Percentiles rank a stretch among this genome's conserved stretches.
phyloP scores from a whole-genome alignment of 1,140 invertebrate species.

The Amyelois transitella region DNA sequence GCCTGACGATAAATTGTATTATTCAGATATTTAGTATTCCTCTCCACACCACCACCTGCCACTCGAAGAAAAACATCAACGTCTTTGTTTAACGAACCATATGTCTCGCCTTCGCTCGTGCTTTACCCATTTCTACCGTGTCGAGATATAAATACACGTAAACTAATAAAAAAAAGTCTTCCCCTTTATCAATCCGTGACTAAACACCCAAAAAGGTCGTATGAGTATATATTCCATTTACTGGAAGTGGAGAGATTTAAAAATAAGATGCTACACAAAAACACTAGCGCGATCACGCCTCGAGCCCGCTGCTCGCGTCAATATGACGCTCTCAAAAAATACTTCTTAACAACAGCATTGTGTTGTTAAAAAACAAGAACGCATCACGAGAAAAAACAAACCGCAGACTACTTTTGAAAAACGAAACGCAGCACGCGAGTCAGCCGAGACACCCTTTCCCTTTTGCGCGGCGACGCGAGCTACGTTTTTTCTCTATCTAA shows the following conservation, averaged over 20 bases:
- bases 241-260: conserved; percentile 48
- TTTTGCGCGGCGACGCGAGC: conserved; percentile 63
- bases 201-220: conserved; percentile 52
- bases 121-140: conserved; percentile 19
- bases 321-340: conserved; percentile 69
- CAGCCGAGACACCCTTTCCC: conserved; percentile 68
- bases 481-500: conserved; percentile 62
- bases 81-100: conserved; percentile 43
- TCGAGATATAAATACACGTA: conserved; percentile 26
- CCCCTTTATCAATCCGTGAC: conserved; percentile 53
- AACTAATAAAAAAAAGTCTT: conserved; percentile 31
- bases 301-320: conserved; percentile 45
- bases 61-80: conserved; percentile 16
- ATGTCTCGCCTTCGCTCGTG: conserved; percentile 35
- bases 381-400: conserved; percentile 63
- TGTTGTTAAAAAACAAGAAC: conserved; percentile 71
- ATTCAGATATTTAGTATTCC: too few relatives aligned
- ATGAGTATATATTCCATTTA: conserved; percentile 42
- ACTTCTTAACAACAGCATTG: conserved; percentile 63
- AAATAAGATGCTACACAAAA: conserved; percentile 50
- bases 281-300: conserved; percentile 40
- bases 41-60: conserved; percentile 29
- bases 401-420: conserved; percentile 66
- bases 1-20: too few relatives aligned
- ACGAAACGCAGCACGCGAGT: conserved; percentile 68